Evolutionary conservation across 2,113 vertebrate genomes (phyloP).

Genomic region (Numida meleagris): DNA sequence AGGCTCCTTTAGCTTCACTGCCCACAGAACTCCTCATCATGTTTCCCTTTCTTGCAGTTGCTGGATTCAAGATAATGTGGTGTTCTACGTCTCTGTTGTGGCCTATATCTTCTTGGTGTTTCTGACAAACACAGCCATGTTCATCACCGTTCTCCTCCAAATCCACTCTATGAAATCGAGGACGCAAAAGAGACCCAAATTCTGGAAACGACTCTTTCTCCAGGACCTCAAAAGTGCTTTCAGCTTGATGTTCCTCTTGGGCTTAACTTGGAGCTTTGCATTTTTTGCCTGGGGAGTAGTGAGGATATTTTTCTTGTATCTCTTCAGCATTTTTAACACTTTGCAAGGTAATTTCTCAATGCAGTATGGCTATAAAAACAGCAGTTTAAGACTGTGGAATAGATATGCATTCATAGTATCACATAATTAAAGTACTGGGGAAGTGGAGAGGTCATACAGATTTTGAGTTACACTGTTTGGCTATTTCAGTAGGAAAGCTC

Average conservation of each 20-base stretch:
- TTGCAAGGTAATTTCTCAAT: conserved; percentile 82
- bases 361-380: background rate
- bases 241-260: conserved; percentile 87
- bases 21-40: background rate
- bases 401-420: background rate
- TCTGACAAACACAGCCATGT: conserved; percentile 82
- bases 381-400: background rate
- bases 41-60: conserved; percentile 79
- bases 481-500: background rate
- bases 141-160: conserved; percentile 85
- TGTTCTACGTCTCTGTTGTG: conserved; percentile 84
- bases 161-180: conserved; percentile 78
- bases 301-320: conserved; percentile 80
- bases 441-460: background rate
- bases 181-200: conserved; percentile 30
- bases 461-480: background rate
- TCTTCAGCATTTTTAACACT: conserved; percentile 87
- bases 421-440: background rate
- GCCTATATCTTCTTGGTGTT: conserved; percentile 83
- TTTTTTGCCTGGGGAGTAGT: conserved; percentile 85
- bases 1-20: background rate
- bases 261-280: conserved; percentile 87
- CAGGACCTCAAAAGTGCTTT: conserved; percentile 81
- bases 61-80: conserved; percentile 81
- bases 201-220: conserved; percentile 44